Conservation (phyloP, 2,888 invertebrate species). For the Poecilus cupreus region DNA sequence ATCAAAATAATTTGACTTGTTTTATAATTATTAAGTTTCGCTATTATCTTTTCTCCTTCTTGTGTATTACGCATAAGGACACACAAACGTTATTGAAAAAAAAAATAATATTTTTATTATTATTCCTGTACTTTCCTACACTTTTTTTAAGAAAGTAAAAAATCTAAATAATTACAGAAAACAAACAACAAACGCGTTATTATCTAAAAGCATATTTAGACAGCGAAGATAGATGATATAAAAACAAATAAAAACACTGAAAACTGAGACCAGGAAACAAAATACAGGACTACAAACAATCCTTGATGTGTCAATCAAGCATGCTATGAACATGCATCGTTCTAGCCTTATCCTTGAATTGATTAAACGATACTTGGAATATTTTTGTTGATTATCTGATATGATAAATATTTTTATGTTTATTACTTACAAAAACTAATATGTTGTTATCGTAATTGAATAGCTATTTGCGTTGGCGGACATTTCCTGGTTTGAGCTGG, state of each 20-base stretch:
- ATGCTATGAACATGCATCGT: too few species aligned
- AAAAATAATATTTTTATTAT: too few species aligned
- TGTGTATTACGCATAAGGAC: too few species aligned
- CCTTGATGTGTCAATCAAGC: not conserved
- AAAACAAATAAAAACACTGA: not conserved
- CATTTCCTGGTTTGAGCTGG: not conserved
- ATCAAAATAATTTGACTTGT: too few species aligned
- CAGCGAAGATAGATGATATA: not conserved
- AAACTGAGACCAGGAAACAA: not conserved
- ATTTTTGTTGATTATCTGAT: not conserved
- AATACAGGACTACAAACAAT: not conserved
- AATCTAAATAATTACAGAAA: too few species aligned
- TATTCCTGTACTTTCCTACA: too few species aligned
- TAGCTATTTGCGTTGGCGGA: not conserved
- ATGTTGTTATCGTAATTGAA: not conserved
- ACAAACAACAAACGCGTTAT: too few species aligned
- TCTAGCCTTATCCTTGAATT: not conserved
- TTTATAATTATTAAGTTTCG: too few species aligned
- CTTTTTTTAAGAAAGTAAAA: too few species aligned
- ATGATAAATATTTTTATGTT: not conserved
- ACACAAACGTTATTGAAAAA: too few species aligned
- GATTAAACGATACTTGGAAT: not conserved
- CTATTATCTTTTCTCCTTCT: too few species aligned
- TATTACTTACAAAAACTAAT: not conserved
- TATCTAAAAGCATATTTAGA: too few species aligned